These are phyloP conservation scores for Drosophila pseudoananassae DNA, from an alignment of 1,140 invertebrate species.

Conservation along the genomic window DNA sequence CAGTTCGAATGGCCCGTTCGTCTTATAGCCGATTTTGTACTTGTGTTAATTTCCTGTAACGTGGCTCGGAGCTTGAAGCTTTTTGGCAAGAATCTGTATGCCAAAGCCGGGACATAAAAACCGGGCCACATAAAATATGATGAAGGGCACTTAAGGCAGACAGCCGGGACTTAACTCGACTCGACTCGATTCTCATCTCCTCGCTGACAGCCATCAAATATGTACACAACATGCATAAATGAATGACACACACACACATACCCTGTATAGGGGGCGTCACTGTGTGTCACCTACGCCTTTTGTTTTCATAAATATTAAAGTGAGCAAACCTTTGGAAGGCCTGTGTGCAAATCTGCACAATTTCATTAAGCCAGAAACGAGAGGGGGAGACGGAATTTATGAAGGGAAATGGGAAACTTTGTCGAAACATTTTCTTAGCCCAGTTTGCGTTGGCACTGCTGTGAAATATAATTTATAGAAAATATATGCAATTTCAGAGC, in stretches of 20 bases:
- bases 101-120: constrained; percentile 60
- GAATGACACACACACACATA: constrained; percentile 51
- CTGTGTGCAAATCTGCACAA: constrained; percentile 54
- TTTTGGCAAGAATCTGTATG: constrained; percentile 53
- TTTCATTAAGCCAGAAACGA: constrained; percentile 49
- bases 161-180: constrained; percentile 12
- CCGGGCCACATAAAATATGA: constrained; percentile 72
- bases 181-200: constrained; percentile 42
- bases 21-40: constrained; percentile 73
- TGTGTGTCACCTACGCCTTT: constrained; percentile 49
- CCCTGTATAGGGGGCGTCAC: constrained; percentile 1
- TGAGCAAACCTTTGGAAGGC: constrained; percentile 52
- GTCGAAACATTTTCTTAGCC: constrained; percentile 56
- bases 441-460: constrained; percentile 34
- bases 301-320: constrained; percentile 81
- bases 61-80: constrained; percentile 4
- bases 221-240: constrained; percentile 76
- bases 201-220: constrained; percentile 76
- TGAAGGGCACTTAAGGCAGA: constrained; percentile 74
- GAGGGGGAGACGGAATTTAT: constrained; percentile 44
- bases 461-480: constrained; percentile 61
- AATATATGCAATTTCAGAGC: constrained; percentile 53
- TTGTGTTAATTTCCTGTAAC: constrained; percentile 75
- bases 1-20: constrained; percentile 1
- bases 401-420: constrained; percentile 48